Evolutionary conservation across 2,113 vertebrate species (phyloP), one percentile per base, ranked within the genome.

Genomic region (Albula goreensis): DNA sequence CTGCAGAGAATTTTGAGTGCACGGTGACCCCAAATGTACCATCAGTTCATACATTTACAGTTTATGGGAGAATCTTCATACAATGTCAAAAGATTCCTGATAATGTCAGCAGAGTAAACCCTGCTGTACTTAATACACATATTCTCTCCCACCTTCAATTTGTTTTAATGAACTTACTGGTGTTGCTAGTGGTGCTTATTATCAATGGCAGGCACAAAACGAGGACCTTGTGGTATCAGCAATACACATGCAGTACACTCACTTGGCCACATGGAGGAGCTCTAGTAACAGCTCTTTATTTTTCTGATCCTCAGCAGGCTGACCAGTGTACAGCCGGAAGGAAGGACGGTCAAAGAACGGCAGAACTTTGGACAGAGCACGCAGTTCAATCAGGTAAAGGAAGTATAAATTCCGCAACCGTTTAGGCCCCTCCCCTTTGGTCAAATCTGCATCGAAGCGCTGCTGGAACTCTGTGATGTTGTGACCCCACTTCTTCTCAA

Each of bases 381-480:
- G 94, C 88, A 99, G 93, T 93, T 99, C 97, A 0, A 99, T 97
- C 90, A 99, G 93, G 91, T 97, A 99, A 70, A 99, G 94, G 80
- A 99, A 99, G 91, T 99, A 99, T 0, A 99, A 95, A 88, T 98
- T 99, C 85, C 96, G 96, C 48, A 99, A 96, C 57, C 98, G 95
- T 86, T 97, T 94, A 48, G 97, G 97, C 0, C 98, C 98, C 92
- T 99, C 98, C 4, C 96, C 96, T 50, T 91, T 90, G 2, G 98
- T 98, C 87, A 98, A 84, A 81, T 95, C 89, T 15, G 94, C 95
- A 57, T 99, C 98, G 84, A 99, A 99, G 0, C 97, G 95, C 92
- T 94, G 94, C 87, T 96, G 96, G 93, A 99, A 99, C 93, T 99
- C 98, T 0, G 96, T 95, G 11, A 96, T 57, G 0, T 99, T 99